Evolutionary conservation across 2,888 invertebrate species (phyloP).

Genomic region (Plebejus melissa): DNA sequence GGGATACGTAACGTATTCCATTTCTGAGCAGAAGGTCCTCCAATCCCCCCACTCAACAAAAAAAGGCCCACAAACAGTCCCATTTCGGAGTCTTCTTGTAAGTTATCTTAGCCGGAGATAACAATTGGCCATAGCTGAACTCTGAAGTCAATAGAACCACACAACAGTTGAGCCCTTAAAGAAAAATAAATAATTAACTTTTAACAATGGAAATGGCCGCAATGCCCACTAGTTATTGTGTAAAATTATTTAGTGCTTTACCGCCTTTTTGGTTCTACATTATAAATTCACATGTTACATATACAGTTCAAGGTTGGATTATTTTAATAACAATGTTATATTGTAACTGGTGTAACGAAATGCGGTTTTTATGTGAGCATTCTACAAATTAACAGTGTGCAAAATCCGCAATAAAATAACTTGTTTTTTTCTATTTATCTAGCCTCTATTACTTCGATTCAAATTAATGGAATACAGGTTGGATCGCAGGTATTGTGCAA

Average conservation of each 20-base stretch:
- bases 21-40: no score
- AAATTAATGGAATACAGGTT: no score
- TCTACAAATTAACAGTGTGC: neutral
- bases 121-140: no score
- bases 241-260: neutral
- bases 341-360: neutral
- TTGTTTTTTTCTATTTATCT: neutral
- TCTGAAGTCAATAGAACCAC: no score
- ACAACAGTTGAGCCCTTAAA: neutral
- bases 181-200: neutral
- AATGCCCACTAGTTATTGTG: neutral
- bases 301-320: conserved; percentile 15
- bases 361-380: neutral
- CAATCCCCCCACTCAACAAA: no score
- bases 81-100: no score
- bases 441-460: no score
- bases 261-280: neutral
- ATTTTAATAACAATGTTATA: conserved; percentile 15
- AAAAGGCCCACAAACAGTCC: no score
- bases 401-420: neutral
- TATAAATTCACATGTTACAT: neutral
- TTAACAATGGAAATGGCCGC: neutral
- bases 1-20: no score
- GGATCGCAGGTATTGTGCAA: no score
- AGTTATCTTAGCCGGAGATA: no score